Evolutionary conservation across 2,888 invertebrate species (phyloP).

Genomic region (Cyclophora albipunctata): DNA sequence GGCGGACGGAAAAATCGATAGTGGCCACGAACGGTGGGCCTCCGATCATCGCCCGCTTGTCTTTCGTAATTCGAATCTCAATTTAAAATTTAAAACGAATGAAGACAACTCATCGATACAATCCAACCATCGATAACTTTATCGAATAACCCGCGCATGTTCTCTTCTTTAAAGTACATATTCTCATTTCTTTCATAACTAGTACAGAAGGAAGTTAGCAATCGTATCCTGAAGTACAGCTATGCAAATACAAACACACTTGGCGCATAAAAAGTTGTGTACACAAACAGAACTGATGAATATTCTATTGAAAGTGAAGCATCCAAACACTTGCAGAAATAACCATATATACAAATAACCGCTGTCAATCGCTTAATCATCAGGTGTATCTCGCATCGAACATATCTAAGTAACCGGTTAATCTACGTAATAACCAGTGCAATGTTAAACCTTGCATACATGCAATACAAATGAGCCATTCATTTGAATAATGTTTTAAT

Average conservation of each 20-base stretch:
- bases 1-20: slow-evolving; percentile 71
- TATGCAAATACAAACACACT: too few species aligned
- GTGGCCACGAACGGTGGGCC: slow-evolving; percentile 52
- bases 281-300: too few species aligned
- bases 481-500: slow-evolving; percentile 1
- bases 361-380: neutral
- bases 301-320: too few species aligned
- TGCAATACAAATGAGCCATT: neutral
- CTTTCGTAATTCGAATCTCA: slow-evolving; percentile 49
- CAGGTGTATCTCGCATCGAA: too few species aligned
- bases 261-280: too few species aligned
- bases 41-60: slow-evolving; percentile 53
- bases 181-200: too few species aligned
- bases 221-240: too few species aligned
- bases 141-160: neutral
- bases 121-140: slow-evolving; percentile 2
- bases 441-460: neutral
- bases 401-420: neutral
- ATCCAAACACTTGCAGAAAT: too few species aligned
- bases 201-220: too few species aligned
- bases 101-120: slow-evolving; percentile 4
- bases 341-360: neutral
- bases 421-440: neutral
- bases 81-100: slow-evolving; percentile 40
- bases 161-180: too few species aligned